Percentiles rank a stretch among this genome's conserved stretches.
Evolutionary conservation across 2,113 vertebrate genomes (phyloP).

Genomic region (Podilymbus podiceps): DNA sequence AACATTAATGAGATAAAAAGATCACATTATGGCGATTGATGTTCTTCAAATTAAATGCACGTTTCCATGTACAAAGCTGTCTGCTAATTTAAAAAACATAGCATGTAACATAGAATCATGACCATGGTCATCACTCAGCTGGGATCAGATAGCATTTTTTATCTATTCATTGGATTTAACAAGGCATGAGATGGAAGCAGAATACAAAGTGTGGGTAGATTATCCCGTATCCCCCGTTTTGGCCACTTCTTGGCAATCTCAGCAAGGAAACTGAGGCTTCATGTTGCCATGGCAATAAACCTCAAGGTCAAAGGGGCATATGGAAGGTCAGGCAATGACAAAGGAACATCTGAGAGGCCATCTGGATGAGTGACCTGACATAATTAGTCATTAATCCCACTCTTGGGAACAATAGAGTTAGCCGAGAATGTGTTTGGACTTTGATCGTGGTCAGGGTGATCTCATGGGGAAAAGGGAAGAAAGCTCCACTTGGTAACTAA

Average conservation of each 20-base stretch:
- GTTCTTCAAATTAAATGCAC: constrained; percentile 92
- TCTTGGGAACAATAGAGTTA: constrained; percentile 88
- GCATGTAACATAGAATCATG: constrained; percentile 89
- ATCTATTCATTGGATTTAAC: constrained; percentile 98
- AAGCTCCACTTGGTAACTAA: constrained; percentile 85
- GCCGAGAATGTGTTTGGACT: constrained; percentile 85
- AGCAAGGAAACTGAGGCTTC: constrained; percentile 85
- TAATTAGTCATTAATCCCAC: constrained; percentile 98
- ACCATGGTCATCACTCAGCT: constrained; percentile 87
- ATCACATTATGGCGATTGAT: constrained; percentile 89
- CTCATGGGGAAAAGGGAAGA: constrained; percentile 80
- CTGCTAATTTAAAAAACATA: constrained; percentile 94
- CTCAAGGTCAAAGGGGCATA: constrained; percentile 94
- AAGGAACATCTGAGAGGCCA: constrained; percentile 94
- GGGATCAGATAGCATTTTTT: constrained; percentile 87
- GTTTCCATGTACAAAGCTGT: constrained; percentile 91
- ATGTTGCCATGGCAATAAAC: constrained; percentile 90
- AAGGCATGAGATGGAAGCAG: constrained; percentile 91
- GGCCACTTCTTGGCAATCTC: constrained; percentile 82
- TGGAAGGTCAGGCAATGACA: constrained; percentile 90
- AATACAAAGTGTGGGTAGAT: constrained; percentile 91
- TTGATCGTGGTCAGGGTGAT: constrained; percentile 86
- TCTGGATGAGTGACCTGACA: constrained; percentile 99
- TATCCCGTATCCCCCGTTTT: constrained; percentile 77
- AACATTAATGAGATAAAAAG: constrained; percentile 96